Evolutionary conservation across 1,140 invertebrate species (phyloP).

Genomic region (Pseudobourletiella spinata): DNA sequence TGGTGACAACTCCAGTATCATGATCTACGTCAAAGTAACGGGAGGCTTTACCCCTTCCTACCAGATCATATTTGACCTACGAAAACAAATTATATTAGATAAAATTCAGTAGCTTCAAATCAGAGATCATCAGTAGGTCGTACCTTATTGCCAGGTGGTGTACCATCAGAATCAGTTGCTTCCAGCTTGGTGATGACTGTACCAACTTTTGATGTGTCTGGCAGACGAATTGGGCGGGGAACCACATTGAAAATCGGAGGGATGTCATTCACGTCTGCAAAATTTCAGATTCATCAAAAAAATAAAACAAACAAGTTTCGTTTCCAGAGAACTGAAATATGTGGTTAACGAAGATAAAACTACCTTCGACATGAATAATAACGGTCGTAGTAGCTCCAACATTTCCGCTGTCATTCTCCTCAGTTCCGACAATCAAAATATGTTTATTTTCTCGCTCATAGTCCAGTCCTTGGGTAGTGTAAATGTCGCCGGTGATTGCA

Average conservation of each 20-base stretch:
- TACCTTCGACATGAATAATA: conserved; percentile 63
- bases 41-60: conserved; percentile 63
- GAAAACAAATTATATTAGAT: conserved; percentile 19
- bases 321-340: too few species aligned
- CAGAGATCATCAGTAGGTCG: background rate
- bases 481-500: conserved; percentile 62
- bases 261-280: conserved; percentile 60
- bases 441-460: conserved; percentile 65
- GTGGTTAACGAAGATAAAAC: too few species aligned
- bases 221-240: conserved; percentile 67
- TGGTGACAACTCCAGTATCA: conserved; percentile 63
- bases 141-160: conserved; percentile 65
- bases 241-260: conserved; percentile 73
- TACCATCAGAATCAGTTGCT: conserved; percentile 46
- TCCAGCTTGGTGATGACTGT: conserved; percentile 64
- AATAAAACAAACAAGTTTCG: too few species aligned
- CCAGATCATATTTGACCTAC: conserved; percentile 65
- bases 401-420: conserved; percentile 61
- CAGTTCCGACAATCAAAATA: conserved; percentile 65
- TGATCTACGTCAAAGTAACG: conserved; percentile 81
- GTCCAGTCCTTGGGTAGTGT: conserved; percentile 61
- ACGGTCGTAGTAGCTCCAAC: conserved; percentile 65
- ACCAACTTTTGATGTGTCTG: conserved; percentile 71
- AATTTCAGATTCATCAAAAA: too few species aligned
- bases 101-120: background rate